phyloP scores from a whole-genome alignment of 2,888 invertebrate species.

The Leptogaster cylindrica region DNA sequence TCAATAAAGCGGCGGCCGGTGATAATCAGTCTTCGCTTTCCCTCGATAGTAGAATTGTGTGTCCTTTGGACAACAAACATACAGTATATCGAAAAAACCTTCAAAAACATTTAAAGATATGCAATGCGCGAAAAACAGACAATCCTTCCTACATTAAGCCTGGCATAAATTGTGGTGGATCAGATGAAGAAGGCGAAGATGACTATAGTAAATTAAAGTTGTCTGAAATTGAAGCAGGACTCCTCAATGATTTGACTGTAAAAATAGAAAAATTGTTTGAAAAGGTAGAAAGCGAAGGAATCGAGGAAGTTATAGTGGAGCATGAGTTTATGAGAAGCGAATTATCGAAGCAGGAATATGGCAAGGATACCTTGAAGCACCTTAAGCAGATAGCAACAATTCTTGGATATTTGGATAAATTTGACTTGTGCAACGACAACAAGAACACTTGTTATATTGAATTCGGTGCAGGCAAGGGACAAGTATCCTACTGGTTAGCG shows the following conservation, averaged over 20 bases:
- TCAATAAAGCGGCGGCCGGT: constrained; percentile 46
- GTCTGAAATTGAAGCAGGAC: constrained; percentile 57
- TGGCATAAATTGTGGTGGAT: constrained; percentile 55
- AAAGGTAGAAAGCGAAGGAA: constrained; percentile 55
- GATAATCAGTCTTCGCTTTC: neutral
- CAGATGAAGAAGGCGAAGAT: constrained; percentile 41
- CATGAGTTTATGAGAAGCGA: constrained; percentile 64
- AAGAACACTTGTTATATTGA: constrained; percentile 81
- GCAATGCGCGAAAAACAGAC: constrained; percentile 69
- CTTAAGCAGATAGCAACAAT: constrained; percentile 80
- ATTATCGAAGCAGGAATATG: constrained; percentile 65
- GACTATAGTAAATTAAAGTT: constrained; percentile 54
- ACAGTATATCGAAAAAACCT: constrained; percentile 72
- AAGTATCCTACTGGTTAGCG: constrained; percentile 79
- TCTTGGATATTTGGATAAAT: constrained; percentile 71
- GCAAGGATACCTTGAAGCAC: constrained; percentile 73
- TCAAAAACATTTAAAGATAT: constrained; percentile 73
- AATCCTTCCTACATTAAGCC: constrained; percentile 62
- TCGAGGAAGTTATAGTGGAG: constrained; percentile 59
- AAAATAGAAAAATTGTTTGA: constrained; percentile 62
- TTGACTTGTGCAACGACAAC: constrained; percentile 67
- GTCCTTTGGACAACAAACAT: constrained; percentile 78
- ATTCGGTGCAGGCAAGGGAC: constrained; percentile 90
- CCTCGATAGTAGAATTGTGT: constrained; percentile 65
- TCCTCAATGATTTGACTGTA: constrained; percentile 60